Conservation (phyloP, 2,797 vertebrate genomes). For the Allobates femoralis region DNA sequence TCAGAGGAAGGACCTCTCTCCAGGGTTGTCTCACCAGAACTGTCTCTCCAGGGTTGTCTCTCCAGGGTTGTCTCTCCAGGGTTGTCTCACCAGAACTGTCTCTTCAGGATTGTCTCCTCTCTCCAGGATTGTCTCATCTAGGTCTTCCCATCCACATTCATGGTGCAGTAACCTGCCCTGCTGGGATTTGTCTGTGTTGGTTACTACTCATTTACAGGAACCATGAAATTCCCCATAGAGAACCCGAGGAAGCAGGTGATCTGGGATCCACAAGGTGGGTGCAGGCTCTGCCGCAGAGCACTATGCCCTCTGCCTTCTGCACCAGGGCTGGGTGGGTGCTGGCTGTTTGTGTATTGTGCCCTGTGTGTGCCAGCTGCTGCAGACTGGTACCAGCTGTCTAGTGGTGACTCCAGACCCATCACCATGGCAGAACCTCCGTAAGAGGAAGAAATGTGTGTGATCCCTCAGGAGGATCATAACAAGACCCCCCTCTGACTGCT, state of each 20-base stretch:
- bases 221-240: constrained; percentile 99
- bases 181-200: constrained; percentile 71
- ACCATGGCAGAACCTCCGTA: constrained; percentile 48
- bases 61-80: not conserved
- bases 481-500: not conserved
- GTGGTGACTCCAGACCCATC: constrained; percentile 59
- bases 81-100: not conserved
- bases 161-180: constrained; percentile 65
- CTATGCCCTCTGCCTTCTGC: not conserved
- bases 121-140: constrained; percentile 48
- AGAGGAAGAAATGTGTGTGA: not conserved
- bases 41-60: constrained; percentile 2
- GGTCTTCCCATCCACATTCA: constrained; percentile 62
- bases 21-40: constrained; percentile 12
- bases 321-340: constrained; percentile 36
- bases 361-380: constrained; percentile 64
- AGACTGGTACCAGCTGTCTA: too few relatives aligned
- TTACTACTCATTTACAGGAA: constrained; percentile 77
- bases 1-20: constrained; percentile 20
- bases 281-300: constrained; percentile 50
- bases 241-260: constrained; percentile 96
- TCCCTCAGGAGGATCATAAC: not conserved
- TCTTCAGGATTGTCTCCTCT: constrained; percentile 24
- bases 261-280: constrained; percentile 96
- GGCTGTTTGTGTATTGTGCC: constrained; percentile 67